Evolutionary conservation across 2,113 vertebrate genomes (phyloP), one percentile per base, ranked within the genome.

Genomic region (Beaufortia kweichowensis): DNA sequence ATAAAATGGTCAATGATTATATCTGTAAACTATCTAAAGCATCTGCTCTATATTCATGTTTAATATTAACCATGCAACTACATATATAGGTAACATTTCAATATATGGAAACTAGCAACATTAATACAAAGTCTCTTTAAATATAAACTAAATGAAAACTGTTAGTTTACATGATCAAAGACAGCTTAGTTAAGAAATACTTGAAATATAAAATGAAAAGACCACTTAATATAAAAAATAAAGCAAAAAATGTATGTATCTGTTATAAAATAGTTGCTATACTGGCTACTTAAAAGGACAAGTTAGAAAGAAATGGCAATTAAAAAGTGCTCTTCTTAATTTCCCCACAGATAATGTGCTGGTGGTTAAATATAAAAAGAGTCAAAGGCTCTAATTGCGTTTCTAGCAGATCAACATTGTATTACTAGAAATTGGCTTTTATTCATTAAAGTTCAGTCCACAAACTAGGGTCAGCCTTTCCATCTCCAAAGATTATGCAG

Each of bases 261-360:
- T 10, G 31, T 53, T 53, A 53, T 19, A 68, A 19, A 39, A 10
- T 39, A 39, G 35, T 39, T 10, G 1, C 35, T 39, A 39, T 39
- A 89, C 87, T 86, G 86, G 50, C 80, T 89, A 81, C 56, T 77
- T 81, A 71, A 69, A 70, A 56, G 78, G 81, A 84, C 84, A 79
- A 86, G 87, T 85, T 83, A 87, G 63, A 85, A 82, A 80, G 82
- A 84, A 78, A 80, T 74, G 55, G 57, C 84, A 68, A 88, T 88
- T 89, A 85, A 86, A 89, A 66, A 78, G 39, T 29, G 64, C 55
- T 63, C 53, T 29, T 77, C 56, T 79, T 86, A 79, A 85, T 88
- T 88, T 85, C 80, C 78, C 83, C 57, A 68, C 82, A 81, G 75
- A 83, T 87, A 76, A 72, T 86, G 72, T 56, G 81, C 33, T 24